Evolutionary conservation across 2,113 vertebrate species (phyloP).

Genomic region (Platanista minor): DNA sequence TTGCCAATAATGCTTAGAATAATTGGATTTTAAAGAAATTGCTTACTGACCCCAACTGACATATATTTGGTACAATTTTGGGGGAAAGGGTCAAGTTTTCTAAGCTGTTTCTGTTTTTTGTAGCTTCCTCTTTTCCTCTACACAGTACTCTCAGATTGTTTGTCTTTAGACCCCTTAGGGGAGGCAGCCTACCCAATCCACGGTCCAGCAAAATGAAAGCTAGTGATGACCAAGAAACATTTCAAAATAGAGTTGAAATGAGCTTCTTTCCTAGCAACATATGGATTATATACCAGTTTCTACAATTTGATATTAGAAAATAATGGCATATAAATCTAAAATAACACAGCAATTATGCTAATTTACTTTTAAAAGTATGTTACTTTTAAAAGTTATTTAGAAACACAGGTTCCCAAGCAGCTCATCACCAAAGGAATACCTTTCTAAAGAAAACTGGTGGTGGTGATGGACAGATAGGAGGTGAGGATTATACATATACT

Average conservation of each 20-base stretch:
- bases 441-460: neutral
- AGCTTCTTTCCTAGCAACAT: neutral
- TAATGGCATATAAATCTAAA: constrained; percentile 13
- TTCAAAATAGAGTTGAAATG: neutral
- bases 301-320: neutral
- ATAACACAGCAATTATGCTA: neutral
- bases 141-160: neutral
- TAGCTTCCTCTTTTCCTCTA: neutral
- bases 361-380: constrained; percentile 4
- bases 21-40: neutral
- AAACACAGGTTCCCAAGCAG: neutral
- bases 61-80: neutral
- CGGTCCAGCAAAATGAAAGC: neutral
- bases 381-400: constrained; percentile 17
- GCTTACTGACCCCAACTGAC: neutral
- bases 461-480: neutral
- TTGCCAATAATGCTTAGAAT: neutral
- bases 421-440: neutral
- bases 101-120: neutral
- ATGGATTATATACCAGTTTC: neutral
- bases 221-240: neutral
- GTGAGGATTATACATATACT: neutral
- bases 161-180: neutral
- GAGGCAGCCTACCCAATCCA: neutral
- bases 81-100: neutral